phyloP scores from a whole-genome alignment of 2,797 vertebrate genomes.

The Champsocephalus esox region DNA sequence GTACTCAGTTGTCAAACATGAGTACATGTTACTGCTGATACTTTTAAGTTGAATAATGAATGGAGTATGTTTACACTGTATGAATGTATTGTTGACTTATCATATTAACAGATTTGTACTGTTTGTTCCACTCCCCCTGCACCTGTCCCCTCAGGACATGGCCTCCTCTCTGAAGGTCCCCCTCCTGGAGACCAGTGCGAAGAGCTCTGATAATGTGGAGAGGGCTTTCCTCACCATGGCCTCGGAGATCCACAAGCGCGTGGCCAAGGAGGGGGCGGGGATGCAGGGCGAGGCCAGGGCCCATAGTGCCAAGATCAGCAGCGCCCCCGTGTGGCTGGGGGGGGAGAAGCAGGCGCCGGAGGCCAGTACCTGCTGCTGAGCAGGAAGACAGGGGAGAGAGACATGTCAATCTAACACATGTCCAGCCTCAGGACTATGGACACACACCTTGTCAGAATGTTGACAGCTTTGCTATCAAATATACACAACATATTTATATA shows the following conservation, averaged over 20 bases:
- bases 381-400: neutral
- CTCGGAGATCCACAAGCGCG: constrained; percentile 83
- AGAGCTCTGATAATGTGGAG: constrained; percentile 84
- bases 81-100: neutral
- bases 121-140: neutral
- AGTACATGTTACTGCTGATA: neutral
- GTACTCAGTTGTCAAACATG: neutral
- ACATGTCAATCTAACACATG: constrained; percentile 4
- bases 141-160: constrained; percentile 73
- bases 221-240: constrained; percentile 81
- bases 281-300: constrained; percentile 69
- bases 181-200: constrained; percentile 87
- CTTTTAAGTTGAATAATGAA: neutral
- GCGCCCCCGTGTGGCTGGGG: constrained; percentile 83
- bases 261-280: constrained; percentile 74
- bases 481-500: neutral
- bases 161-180: constrained; percentile 80
- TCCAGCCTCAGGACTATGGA: neutral
- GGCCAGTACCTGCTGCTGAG: constrained; percentile 79
- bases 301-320: constrained; percentile 78
- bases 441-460: constrained; percentile 22
- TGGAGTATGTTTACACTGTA: neutral
- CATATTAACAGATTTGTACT: neutral
- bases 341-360: constrained; percentile 74
- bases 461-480: constrained; percentile 29